These are phyloP conservation scores for Lethrus apterus DNA, from an alignment of 1,140 invertebrate species.

Conservation along the genomic window DNA sequence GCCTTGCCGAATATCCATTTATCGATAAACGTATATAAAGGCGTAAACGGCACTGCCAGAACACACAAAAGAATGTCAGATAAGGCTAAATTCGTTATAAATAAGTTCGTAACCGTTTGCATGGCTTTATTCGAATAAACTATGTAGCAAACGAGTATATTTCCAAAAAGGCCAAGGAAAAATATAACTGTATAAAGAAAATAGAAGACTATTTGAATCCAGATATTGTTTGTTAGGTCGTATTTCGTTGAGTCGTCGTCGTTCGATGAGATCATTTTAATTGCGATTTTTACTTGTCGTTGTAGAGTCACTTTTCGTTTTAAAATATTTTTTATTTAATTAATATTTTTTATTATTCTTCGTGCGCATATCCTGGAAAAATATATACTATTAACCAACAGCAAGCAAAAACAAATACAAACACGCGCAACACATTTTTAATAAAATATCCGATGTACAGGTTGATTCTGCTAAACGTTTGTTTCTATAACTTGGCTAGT, in stretches of 20 bases:
- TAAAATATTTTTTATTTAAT: too few relatives aligned
- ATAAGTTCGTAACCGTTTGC: slow-evolving; percentile 96
- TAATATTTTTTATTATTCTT: too few relatives aligned
- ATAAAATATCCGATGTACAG: too few relatives aligned
- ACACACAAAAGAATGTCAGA: slow-evolving; percentile 89
- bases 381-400: too few relatives aligned
- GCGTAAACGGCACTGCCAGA: slow-evolving; percentile 87
- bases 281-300: too few relatives aligned
- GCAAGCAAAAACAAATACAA: too few relatives aligned
- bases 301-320: too few relatives aligned
- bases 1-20: slow-evolving; percentile 82
- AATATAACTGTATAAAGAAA: slow-evolving; percentile 79
- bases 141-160: slow-evolving; percentile 84
- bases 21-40: slow-evolving; percentile 79
- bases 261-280: slow-evolving; percentile 9
- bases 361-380: too few relatives aligned
- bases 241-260: slow-evolving; percentile 12
- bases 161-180: slow-evolving; percentile 79
- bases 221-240: slow-evolving; percentile 50
- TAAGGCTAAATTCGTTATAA: slow-evolving; percentile 91
- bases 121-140: slow-evolving; percentile 83
- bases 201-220: slow-evolving; percentile 72
- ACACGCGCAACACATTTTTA: too few relatives aligned
- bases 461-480: too few relatives aligned
- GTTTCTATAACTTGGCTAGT: too few relatives aligned